These are phyloP conservation scores for Goniozus legneri DNA, from an alignment of 1,140 invertebrate species.

Conservation along the genomic window DNA sequence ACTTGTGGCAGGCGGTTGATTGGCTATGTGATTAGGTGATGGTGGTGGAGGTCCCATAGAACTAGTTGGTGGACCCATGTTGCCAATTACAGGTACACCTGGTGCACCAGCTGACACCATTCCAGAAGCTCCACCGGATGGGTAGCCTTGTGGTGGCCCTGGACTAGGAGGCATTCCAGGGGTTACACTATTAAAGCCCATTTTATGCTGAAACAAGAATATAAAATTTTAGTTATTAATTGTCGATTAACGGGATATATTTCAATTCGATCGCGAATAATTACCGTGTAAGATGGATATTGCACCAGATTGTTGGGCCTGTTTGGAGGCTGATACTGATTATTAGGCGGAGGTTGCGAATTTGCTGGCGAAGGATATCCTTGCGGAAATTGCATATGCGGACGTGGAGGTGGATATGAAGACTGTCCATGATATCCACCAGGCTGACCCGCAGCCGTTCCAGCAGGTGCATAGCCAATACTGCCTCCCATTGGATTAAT, in stretches of 20 bases:
- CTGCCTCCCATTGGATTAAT: conserved; percentile 47
- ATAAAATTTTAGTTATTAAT: conserved; percentile 4
- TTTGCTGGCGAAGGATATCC: conserved; percentile 47
- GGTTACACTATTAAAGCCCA: conserved; percentile 48
- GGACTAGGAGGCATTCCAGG: conserved; percentile 47
- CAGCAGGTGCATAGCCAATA: conserved; percentile 46
- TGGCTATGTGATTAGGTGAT: conserved; percentile 58
- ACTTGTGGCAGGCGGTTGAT: conserved; percentile 50
- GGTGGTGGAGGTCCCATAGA: conserved; percentile 56
- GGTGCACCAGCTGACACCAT: conserved; percentile 56
- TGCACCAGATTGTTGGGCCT: conserved; percentile 52
- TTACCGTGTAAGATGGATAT: conserved; percentile 51
- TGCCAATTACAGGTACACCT: conserved; percentile 42
- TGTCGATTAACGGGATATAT: background rate
- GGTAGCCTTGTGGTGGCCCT: conserved; percentile 48
- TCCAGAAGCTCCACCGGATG: conserved; percentile 41
- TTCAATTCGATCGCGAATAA: too few relatives aligned
- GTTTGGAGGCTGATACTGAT: conserved; percentile 48
- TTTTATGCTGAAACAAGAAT: conserved; percentile 44
- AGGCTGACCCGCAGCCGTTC: conserved; percentile 48
- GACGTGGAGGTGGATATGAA: conserved; percentile 46
- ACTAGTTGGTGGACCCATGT: conserved; percentile 49
- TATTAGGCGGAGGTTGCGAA: conserved; percentile 47
- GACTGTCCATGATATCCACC: conserved; percentile 49
- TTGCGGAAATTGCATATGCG: conserved; percentile 50